phyloP scores from a whole-genome alignment of 2,888 invertebrate genomes.

The Patella ulyssiponensis region DNA sequence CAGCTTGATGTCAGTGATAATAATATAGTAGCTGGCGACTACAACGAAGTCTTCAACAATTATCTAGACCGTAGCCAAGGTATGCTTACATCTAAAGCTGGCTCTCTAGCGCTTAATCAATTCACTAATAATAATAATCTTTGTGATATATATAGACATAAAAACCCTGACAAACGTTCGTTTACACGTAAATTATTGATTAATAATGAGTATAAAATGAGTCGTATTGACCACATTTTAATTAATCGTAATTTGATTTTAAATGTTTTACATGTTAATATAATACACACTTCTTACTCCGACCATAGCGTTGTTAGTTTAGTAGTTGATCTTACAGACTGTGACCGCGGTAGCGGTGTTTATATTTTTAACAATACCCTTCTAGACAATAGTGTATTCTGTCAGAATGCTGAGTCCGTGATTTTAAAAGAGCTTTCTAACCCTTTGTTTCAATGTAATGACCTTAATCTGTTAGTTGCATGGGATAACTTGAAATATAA shows the following conservation, averaged over 20 bases:
- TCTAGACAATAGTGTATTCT: background rate
- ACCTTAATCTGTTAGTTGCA: background rate
- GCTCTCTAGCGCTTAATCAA: background rate
- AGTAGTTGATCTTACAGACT: background rate
- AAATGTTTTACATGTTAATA: background rate
- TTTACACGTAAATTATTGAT: background rate
- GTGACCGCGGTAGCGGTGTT: background rate
- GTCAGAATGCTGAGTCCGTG: background rate
- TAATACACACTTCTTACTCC: background rate
- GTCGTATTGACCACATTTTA: background rate
- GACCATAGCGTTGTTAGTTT: background rate
- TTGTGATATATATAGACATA: background rate
- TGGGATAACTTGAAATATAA: background rate
- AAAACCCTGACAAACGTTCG: background rate
- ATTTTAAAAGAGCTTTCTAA: background rate
- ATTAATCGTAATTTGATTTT: background rate
- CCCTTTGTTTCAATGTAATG: background rate
- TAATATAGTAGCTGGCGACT: background rate
- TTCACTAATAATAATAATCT: background rate
- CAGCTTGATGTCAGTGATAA: too few relatives aligned
- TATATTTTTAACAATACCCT: background rate
- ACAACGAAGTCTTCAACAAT: background rate
- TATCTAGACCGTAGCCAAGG: background rate
- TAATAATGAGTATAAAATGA: background rate
- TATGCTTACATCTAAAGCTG: background rate